Base-by-base conservation (phyloP, 2,888 invertebrate genomes). In the Auanema freiburgensis region DNA sequence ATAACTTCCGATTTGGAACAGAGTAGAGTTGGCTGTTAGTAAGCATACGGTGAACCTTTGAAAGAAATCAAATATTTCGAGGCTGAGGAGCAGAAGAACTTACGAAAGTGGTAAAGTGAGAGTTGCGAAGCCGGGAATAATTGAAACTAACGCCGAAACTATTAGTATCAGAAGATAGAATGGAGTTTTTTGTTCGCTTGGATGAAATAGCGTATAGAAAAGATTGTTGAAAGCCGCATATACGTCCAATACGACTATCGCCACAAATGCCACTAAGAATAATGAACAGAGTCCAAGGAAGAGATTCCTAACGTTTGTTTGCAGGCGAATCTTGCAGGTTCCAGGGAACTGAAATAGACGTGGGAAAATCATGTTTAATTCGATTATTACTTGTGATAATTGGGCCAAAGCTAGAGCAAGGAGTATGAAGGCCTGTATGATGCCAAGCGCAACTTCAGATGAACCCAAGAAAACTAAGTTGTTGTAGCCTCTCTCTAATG, bases 141-240 rank as follows among this genome's bases (percentile, higher is more conserved):
- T 42, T 10, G 56, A 25, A 14, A 62, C 6, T 21, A 50, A 50
- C 12, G 50, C 42, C 43, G 57, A 57, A n/a, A 62, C 25, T 6
- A 51, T 18, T 1, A 62, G 57, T 10, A 62, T 49, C 14, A 33
- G 23, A 25, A 50, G 50, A 2, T 51, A 18, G 16, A 62, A 57
- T 6, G 57, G 57, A 4, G 51, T 16, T 42, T 62, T 62, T 24
- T 62, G 62, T 33, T 62, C 57, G 10, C 16, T 62, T 1, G 56
- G 56, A n/a, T 62, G 62, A 42, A 57, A 62, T 1, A 62, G 33
- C 2, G 56, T 49, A 23, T 62, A 62, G 62, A 62, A 62, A 1
- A 57, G 11, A 23, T 57, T 41, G 6, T 50, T 18, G 21, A 23
- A 24, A n/a, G 57, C 42, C 12, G 57, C 16, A 33, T 62, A 62